phyloP scores from a whole-genome alignment of 2,113 vertebrate species.

The Solea solea region DNA sequence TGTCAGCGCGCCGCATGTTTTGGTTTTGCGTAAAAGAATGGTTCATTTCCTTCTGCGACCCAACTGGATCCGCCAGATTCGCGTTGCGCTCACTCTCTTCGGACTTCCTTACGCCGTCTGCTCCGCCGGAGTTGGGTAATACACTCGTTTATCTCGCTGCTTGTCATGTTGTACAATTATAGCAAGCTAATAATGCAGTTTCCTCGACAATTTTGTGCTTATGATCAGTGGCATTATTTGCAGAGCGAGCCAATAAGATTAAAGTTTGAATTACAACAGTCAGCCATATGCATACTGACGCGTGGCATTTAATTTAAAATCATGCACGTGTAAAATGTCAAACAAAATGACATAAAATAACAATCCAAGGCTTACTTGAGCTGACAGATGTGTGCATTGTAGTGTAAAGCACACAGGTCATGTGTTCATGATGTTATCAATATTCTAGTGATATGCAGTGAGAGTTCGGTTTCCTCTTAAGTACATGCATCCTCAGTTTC shows the following conservation, averaged over 20 bases:
- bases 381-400: background rate
- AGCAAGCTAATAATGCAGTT: too few species aligned
- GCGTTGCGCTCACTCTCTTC: constrained; percentile 68
- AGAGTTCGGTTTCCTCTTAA: background rate
- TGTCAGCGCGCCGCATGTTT: constrained; percentile 12
- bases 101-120: constrained; percentile 57
- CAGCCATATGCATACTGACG: background rate
- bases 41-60: constrained; percentile 12
- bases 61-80: constrained; percentile 56
- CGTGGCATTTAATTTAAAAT: background rate
- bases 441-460: too few species aligned
- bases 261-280: background rate
- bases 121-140: constrained; percentile 59
- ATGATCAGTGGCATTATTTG: background rate
- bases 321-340: background rate
- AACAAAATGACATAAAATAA: background rate
- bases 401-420: background rate
- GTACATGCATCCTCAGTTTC: too few species aligned
- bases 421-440: background rate
- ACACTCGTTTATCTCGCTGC: background rate
- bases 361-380: background rate
- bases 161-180: background rate
- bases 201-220: background rate
- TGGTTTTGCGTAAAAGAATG: constrained; percentile 52
- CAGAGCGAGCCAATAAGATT: background rate